Conservation (phyloP, 2,888 invertebrate species). For the Subacronicta megacephala region DNA sequence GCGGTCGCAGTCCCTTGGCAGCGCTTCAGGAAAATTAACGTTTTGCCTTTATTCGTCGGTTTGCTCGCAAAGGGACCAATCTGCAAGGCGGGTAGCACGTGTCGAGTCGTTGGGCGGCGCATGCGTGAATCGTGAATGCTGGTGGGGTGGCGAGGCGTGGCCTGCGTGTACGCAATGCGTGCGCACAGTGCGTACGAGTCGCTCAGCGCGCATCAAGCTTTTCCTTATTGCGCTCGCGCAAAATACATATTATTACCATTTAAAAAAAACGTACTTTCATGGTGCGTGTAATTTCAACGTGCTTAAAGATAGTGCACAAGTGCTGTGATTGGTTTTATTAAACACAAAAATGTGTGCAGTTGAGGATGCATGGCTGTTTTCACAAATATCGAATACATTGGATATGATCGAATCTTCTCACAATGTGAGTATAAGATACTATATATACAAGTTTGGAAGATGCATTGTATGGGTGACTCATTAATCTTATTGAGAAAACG, state of each 20-base stretch:
- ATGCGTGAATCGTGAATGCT: conserved; percentile 62
- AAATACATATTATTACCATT: conserved; percentile 40
- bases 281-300: conserved; percentile 53
- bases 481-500: conserved; percentile 28
- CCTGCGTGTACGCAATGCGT: conserved; percentile 84
- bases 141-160: conserved; percentile 74
- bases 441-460: conserved; percentile 18
- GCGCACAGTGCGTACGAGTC: conserved; percentile 80
- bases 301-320: conserved; percentile 48
- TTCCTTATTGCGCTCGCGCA: conserved; percentile 49
- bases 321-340: conserved; percentile 50
- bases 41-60: conserved; percentile 75
- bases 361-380: conserved; percentile 70
- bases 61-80: conserved; percentile 81
- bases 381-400: conserved; percentile 64
- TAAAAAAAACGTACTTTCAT: conserved; percentile 40
- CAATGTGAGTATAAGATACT: conserved; percentile 65
- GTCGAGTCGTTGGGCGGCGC: conserved; percentile 65
- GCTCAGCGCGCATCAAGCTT: conserved; percentile 64
- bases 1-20: conserved; percentile 70
- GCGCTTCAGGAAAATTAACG: conserved; percentile 71
- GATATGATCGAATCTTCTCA: conserved; percentile 65
- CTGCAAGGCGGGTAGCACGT: conserved; percentile 73
- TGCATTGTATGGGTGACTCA: conserved; percentile 27
- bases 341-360: conserved; percentile 68